Base-by-base conservation (phyloP, 2,888 invertebrate genomes). In the Odontocolon sp. region DNA sequence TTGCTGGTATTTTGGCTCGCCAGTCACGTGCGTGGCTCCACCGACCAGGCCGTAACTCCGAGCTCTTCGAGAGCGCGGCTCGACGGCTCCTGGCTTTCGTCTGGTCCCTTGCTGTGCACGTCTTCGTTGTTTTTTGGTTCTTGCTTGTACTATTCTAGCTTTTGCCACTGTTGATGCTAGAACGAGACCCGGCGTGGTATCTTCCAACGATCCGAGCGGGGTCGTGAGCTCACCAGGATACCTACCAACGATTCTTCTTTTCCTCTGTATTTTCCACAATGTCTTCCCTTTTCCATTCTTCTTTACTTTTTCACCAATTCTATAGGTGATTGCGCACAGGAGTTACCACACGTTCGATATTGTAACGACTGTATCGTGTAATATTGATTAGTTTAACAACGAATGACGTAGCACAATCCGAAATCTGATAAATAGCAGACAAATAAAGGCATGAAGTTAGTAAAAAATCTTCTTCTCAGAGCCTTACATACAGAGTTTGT, bases 21-120 rank as follows among this genome's bases (percentile, higher is more conserved):
- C 67, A 77, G 83, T 87, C 87, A 87, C 87, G 87, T 82, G 82
- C 84, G 77, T 77, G 80, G 79, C 75, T 82, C 72, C 45, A 42
- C 42, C 72, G 68, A 67, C 31, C 63, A 42, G 42, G 47, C 36
- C 76, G 67, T 67, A 72, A 77, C 82, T 81, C 80, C 76, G 79
- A 79, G 79, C 77, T 80, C 67, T 68, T 61, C 68, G 16, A 64
- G 63, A 63, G 45, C 63, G 52, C 61, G 66, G 31, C 63, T 72
- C 68, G 63, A 23, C 50, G 63, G 63, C 50, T 72, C 26, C 54
- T 54, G 71, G 71, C 77, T 78, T 76, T 52, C 70, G 64, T 77
- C 78, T 84, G 76, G 45, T 33, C 79, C 78, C 50, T 63, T 71
- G 79, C 52, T 45, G 38, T 26, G 73, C 70, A 36, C 72, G 59